A percentile compares a stretch with the other conserved stretches of the same genome.
Conservation (phyloP, 2,113 vertebrate genomes). For the Falco punctatus region DNA sequence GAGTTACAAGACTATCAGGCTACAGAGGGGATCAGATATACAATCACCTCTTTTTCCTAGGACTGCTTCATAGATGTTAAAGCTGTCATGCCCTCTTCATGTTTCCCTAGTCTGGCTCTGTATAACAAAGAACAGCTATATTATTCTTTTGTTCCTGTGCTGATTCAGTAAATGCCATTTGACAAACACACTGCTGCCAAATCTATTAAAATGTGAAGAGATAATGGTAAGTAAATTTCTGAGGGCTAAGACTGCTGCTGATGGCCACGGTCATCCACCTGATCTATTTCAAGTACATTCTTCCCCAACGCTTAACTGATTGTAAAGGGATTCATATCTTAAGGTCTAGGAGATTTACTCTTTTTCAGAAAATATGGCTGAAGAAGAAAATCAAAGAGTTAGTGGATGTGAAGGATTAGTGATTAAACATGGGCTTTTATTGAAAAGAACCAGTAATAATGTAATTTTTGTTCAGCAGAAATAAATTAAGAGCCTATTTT, state of each 20-base stretch:
- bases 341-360: background rate
- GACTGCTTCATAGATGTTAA: background rate
- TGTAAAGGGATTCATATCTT: background rate
- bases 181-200: background rate
- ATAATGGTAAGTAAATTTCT: background rate
- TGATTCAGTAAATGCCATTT: background rate
- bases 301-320: background rate
- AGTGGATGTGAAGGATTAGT: background rate
- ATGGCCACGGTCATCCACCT: background rate
- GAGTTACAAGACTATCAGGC: background rate
- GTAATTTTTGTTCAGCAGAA: background rate
- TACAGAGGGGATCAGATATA: background rate
- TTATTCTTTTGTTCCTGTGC: background rate
- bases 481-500: background rate
- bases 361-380: background rate
- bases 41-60: background rate
- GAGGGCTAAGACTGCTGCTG: background rate
- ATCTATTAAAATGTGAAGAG: background rate
- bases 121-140: background rate
- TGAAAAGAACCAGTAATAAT: background rate
- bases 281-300: background rate
- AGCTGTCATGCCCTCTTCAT: background rate
- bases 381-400: slow-evolving; percentile 4
- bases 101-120: background rate
- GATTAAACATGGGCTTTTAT: background rate